These are phyloP conservation scores for Oreochromis tanganicae DNA, from an alignment of 2,113 vertebrate species.

Conservation along the genomic window DNA sequence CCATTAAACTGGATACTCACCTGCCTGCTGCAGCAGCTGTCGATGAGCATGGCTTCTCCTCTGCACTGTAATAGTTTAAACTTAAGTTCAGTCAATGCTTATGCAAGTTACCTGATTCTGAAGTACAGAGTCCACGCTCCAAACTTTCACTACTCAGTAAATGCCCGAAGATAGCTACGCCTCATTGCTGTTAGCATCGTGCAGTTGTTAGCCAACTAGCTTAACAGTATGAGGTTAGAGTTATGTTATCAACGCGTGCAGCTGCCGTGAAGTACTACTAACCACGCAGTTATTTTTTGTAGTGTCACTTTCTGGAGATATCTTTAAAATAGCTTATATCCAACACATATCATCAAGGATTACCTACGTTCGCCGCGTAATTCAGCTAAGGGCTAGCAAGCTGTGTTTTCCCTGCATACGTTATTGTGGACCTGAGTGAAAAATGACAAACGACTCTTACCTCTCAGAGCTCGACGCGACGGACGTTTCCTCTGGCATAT, in stretches of 20 bases:
- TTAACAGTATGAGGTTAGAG: not conserved
- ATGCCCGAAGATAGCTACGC: not conserved
- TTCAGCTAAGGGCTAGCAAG: slow-evolving; percentile 3
- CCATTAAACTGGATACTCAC: slow-evolving; percentile 14
- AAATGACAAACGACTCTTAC: slow-evolving; percentile 31
- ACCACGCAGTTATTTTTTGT: rapidly evolving
- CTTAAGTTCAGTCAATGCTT: too few relatives aligned
- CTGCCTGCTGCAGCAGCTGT: slow-evolving; percentile 47
- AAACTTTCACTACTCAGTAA: not conserved
- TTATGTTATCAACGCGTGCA: not conserved
- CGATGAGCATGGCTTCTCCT: slow-evolving; percentile 74
- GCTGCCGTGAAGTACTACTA: not conserved
- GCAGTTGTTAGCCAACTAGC: slow-evolving; percentile 17
- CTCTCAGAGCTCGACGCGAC: slow-evolving; percentile 49
- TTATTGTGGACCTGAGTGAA: not conserved
- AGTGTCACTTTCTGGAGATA: rapidly evolving
- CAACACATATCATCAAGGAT: not conserved
- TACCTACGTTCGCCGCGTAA: not conserved
- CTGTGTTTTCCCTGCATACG: not conserved
- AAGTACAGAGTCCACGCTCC: not conserved
- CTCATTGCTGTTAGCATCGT: slow-evolving; percentile 23
- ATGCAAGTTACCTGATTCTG: too few relatives aligned
- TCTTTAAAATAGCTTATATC: rapidly evolving
- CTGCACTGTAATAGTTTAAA: slow-evolving; percentile 46
- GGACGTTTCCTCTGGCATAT: slow-evolving; percentile 72